These are phyloP conservation scores for Drosophila eohydei DNA, from an alignment of 2,888 invertebrate species.

Conservation along the genomic window DNA sequence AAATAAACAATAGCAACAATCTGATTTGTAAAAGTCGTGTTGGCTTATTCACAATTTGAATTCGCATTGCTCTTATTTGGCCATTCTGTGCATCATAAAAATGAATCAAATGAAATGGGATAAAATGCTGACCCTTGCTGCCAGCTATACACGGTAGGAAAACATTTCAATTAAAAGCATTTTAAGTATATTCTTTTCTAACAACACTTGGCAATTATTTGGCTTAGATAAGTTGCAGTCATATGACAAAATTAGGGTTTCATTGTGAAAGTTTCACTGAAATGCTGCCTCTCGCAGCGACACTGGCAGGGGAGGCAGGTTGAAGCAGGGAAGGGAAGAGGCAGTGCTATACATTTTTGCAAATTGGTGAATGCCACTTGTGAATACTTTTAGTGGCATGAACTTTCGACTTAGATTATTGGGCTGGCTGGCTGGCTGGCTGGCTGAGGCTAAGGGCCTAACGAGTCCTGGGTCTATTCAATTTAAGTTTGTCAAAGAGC, in stretches of 20 bases:
- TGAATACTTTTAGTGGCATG: slow-evolving; percentile 27
- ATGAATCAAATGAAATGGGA: too few species aligned
- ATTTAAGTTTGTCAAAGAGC: slow-evolving; percentile 60
- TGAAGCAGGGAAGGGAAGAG: too few species aligned
- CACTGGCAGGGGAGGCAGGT: too few species aligned
- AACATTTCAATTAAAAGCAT: not conserved
- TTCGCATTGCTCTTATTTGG: too few species aligned
- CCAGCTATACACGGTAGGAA: not conserved
- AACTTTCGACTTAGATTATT: slow-evolving; percentile 32
- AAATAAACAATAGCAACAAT: too few species aligned
- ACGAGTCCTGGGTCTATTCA: slow-evolving; percentile 40
- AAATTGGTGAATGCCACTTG: slow-evolving; percentile 32
- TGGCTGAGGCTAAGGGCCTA: slow-evolving; percentile 11
- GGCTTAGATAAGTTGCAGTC: not conserved
- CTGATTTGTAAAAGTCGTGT: too few species aligned
- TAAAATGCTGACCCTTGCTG: too few species aligned
- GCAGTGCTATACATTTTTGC: slow-evolving; percentile 2
- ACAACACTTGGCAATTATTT: not conserved
- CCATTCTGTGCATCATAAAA: too few species aligned
- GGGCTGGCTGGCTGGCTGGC: slow-evolving; percentile 4
- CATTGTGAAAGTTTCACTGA: slow-evolving; percentile 5
- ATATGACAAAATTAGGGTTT: not conserved
- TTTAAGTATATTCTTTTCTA: not conserved
- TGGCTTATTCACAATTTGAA: too few species aligned
- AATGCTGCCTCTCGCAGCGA: not conserved